Evolutionary conservation across 2,888 invertebrate species (phyloP).

Genomic region (Hyppa rectilinea): DNA sequence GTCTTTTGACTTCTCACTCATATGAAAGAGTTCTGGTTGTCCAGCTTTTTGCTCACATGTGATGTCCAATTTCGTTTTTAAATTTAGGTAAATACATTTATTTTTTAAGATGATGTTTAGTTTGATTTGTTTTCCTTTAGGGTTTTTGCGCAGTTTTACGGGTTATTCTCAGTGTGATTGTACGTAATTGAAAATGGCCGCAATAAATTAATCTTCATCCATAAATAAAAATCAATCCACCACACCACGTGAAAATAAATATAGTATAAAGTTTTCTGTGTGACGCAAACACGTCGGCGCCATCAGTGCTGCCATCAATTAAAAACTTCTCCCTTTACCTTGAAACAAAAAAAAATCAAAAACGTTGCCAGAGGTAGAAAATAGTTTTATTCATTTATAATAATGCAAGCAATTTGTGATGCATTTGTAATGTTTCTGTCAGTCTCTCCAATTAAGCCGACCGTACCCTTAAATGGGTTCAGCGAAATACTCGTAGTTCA

Average conservation of each 20-base stretch:
- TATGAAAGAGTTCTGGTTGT: slow-evolving; percentile 26
- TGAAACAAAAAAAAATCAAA: slow-evolving; percentile 9
- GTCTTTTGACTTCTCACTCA: slow-evolving; percentile 43
- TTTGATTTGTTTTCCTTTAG: not conserved
- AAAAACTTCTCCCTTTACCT: slow-evolving; percentile 31
- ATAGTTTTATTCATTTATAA: slow-evolving; percentile 41
- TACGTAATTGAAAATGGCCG: not conserved
- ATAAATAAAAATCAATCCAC: not conserved
- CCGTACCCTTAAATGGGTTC: slow-evolving; percentile 45
- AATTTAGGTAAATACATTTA: slow-evolving; percentile 52
- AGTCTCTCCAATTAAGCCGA: slow-evolving; percentile 60
- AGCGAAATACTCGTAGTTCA: slow-evolving; percentile 56
- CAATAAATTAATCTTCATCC: not conserved
- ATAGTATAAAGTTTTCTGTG: slow-evolving; percentile 8
- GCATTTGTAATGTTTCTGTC: slow-evolving; percentile 67
- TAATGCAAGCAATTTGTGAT: slow-evolving; percentile 54
- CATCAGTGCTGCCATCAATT: slow-evolving; percentile 38
- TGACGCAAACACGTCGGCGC: slow-evolving; percentile 9
- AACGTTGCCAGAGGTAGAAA: slow-evolving; percentile 23
- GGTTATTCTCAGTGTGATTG: not conserved
- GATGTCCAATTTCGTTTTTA: slow-evolving; percentile 35
- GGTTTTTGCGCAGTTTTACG: not conserved
- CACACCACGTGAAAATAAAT: slow-evolving; percentile 3
- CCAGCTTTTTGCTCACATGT: slow-evolving; percentile 37
- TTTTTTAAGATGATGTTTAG: slow-evolving; percentile 21